Base-by-base conservation (phyloP, 2,888 invertebrate genomes). In the Branchellion lobata region DNA sequence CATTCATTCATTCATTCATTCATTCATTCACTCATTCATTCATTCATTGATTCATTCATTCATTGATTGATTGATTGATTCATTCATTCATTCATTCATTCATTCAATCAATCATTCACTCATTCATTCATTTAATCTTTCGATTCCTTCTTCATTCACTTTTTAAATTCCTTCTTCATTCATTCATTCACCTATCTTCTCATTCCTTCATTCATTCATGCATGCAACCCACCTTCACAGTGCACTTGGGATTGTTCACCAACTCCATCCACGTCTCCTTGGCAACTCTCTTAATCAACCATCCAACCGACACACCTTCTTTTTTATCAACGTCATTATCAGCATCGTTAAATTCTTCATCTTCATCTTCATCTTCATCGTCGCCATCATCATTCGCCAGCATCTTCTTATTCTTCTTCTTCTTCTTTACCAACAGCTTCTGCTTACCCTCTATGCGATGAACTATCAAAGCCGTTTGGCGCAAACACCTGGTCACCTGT, bases 241-340 rank as follows among this genome's bases (percentile, higher is more conserved):
- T 91, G 69, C 90, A 90, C 73, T 90, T 90, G 0, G 93, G 91
- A 11, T 91, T 90, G 84, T 92, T 91, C 21, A 92, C 91, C 0
- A 94, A 90, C 89, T 96, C 96, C 11, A 90, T 90, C 85, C 94
- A 93, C 0, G 94, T 90, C 81, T 93, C 91, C 85, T 91, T 92
- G 73, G 93, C 90, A 85, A 95, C 88, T 84, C 92, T 92, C 83
- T 91, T 92, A 8, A 93, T 83, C 51, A 87, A 80, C 87, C 87
- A 87, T 1, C 79, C 80, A 18, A 85, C 78, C 31, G 82, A 80
- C 18, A 82, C 81, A 31, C 72, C 75, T 24, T 34, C 29, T 51
- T 24, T 33, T n/a, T 79, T 75, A 24, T 80, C 79, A 53, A 36
- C 69, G 8, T 33, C 24, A 65, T 77, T 34, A 34, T 36, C 77